Evolutionary conservation across 2,797 vertebrate genomes (phyloP).

Genomic region (Catamblyrhynchus diadema): DNA sequence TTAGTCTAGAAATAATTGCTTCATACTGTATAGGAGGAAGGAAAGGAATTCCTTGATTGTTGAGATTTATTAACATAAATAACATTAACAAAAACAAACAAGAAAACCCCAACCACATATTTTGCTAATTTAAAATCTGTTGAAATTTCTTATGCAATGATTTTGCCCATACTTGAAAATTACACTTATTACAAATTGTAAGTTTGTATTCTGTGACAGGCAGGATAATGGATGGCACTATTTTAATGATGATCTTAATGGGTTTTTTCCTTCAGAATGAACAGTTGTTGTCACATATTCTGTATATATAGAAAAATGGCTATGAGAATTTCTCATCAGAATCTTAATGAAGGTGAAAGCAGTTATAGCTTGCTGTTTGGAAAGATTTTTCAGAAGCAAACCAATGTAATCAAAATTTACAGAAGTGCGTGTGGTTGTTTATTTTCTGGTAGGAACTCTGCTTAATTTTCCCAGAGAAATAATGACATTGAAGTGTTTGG

Average conservation of each 20-base stretch:
- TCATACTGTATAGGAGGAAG: neutral
- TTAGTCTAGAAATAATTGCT: neutral
- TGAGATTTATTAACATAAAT: neutral
- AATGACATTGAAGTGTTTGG: neutral
- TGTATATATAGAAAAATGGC: neutral
- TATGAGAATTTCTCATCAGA: neutral
- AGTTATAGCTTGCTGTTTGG: neutral
- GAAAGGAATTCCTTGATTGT: neutral
- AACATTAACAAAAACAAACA: neutral
- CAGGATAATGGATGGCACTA: neutral
- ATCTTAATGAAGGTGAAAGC: neutral
- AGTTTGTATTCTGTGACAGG: neutral
- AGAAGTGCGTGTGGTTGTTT: neutral
- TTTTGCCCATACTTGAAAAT: neutral
- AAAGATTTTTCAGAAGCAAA: neutral
- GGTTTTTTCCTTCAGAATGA: neutral
- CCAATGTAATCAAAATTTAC: neutral
- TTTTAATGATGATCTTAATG: neutral
- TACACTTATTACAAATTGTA: neutral
- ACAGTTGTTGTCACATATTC: neutral
- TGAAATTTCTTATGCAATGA: neutral
- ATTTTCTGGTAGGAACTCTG: neutral
- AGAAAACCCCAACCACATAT: neutral
- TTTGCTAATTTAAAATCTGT: neutral
- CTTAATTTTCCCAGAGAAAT: neutral